These are phyloP conservation scores for Macaca fascicularis DNA, from an alignment of 2,113 vertebrate species.

Conservation along the genomic window T2T-MFA8v1.1 NC_088387.1:88717501-88718000, in stretches of 20 bases:
- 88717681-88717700: background rate
- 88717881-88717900: background rate
- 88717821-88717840: background rate
- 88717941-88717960: background rate
- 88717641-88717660: background rate
- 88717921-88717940: background rate
- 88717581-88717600: background rate
- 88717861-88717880: background rate
- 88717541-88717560: background rate
- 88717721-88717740: background rate
- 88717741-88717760: background rate
- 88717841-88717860: background rate
- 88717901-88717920: background rate
- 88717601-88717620: too few relatives aligned
- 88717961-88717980: background rate
- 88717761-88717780: background rate
- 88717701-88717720: background rate
- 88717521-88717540: background rate
- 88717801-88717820: background rate
- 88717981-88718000: background rate
- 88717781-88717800: background rate
- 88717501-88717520: background rate
- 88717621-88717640: background rate
- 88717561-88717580: background rate
- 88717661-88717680: background rate